Evolutionary conservation across 1,140 invertebrate genomes (phyloP).

Genomic region (Camponotus floridanus): DNA sequence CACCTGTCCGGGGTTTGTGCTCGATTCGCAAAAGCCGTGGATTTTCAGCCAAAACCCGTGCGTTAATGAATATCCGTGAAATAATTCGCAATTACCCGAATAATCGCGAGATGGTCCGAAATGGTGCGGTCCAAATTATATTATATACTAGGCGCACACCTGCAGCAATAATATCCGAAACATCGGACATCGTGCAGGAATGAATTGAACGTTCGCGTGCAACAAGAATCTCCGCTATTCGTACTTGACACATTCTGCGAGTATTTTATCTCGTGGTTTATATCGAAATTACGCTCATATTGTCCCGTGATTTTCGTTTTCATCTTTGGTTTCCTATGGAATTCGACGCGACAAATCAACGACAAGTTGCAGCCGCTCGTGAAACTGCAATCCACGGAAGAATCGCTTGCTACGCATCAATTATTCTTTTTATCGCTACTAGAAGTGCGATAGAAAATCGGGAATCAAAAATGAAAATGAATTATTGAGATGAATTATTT

Average conservation of each 20-base stretch:
- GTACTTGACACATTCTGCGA: conserved; percentile 2
- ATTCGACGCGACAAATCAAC: conserved; percentile 22
- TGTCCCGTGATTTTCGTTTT: conserved; percentile 11
- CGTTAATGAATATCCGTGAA: conserved; percentile 62
- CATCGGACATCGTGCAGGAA: neutral
- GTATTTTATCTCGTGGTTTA: neutral
- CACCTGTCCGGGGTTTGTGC: conserved; percentile 13
- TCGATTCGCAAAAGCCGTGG: conserved; percentile 20
- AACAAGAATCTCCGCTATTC: conserved; percentile 6
- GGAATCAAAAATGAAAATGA: no score
- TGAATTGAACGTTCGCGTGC: conserved; percentile 28
- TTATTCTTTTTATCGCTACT: conserved; percentile 31
- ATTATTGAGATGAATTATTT: conserved; percentile 23
- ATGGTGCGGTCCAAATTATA: conserved; percentile 41
- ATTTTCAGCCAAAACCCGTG: conserved; percentile 42
- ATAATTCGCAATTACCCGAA: conserved; percentile 62
- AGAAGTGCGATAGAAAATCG: neutral
- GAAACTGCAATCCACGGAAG: conserved; percentile 22
- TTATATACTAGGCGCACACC: neutral
- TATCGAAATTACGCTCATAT: conserved; percentile 5
- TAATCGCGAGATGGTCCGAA: conserved; percentile 54
- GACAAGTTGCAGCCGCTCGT: neutral
- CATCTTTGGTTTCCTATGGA: neutral
- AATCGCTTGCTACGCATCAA: conserved; percentile 22
- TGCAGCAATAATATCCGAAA: conserved; percentile 3